Conservation (phyloP, 2,797 vertebrate genomes). For the Megalops cyprinoides region DNA sequence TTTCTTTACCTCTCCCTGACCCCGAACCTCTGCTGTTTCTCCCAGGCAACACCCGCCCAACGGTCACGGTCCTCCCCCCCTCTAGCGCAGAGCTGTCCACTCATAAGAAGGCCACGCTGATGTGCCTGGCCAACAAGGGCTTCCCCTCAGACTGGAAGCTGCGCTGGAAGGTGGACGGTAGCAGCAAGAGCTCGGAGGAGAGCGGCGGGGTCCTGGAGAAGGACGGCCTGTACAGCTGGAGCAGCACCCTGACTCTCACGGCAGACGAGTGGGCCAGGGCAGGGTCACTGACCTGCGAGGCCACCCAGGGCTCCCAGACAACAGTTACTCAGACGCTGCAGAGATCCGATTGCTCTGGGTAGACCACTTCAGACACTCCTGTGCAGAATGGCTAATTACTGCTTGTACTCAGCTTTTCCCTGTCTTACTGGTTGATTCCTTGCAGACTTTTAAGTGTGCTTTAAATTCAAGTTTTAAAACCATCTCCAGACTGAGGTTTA, state of each 20-base stretch:
- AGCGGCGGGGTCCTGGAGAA: conserved; percentile 42
- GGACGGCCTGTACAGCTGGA: conserved; percentile 46
- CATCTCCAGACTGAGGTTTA: neutral
- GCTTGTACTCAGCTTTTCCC: neutral
- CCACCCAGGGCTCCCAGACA: conserved; percentile 44
- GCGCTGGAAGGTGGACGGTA: conserved; percentile 52
- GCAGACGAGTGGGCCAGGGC: conserved; percentile 34
- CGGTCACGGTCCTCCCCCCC: conserved; percentile 49
- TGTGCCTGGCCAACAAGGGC: conserved; percentile 57
- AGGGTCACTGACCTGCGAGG: conserved; percentile 41
- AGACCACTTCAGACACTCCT: neutral
- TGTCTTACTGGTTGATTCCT: neutral
- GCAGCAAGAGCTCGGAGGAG: conserved; percentile 34
- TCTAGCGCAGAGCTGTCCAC: conserved; percentile 42
- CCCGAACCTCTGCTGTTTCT: neutral
- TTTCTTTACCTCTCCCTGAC: neutral
- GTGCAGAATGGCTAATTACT: neutral
- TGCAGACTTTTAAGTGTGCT: neutral
- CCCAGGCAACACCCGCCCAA: conserved; percentile 39
- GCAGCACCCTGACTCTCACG: conserved; percentile 43
- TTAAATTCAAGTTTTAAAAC: too few species aligned
- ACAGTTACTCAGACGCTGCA: conserved; percentile 38
- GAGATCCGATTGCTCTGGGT: conserved; percentile 55
- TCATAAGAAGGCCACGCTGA: conserved; percentile 44
- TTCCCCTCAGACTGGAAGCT: conserved; percentile 58